phyloP scores from a whole-genome alignment of 1,140 invertebrate species.

The Cephus cinctus region DNA sequence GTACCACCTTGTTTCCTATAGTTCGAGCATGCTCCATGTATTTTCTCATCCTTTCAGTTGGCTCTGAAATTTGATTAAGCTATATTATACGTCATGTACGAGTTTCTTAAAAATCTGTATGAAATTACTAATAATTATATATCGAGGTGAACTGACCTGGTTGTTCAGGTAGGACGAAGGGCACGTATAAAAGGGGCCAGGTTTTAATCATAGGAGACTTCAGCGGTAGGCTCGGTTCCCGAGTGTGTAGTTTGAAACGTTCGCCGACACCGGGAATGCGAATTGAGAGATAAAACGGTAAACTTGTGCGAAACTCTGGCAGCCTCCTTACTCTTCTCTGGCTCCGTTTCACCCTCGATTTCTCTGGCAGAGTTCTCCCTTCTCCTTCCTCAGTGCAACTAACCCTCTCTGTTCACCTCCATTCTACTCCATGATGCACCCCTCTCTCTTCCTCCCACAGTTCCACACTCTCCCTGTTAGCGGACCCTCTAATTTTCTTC shows the following conservation, averaged over 20 bases:
- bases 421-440: constrained; percentile 14
- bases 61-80: no score
- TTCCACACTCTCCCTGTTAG: constrained; percentile 14
- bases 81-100: no score
- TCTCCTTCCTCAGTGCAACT: constrained; percentile 2
- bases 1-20: no score
- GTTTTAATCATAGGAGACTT: constrained; percentile 51
- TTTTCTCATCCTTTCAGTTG: no score
- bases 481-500: constrained; percentile 44
- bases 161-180: constrained; percentile 3
- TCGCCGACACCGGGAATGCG: constrained; percentile 44
- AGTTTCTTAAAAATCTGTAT: no score
- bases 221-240: constrained; percentile 39
- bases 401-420: constrained; percentile 11
- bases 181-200: constrained; percentile 20
- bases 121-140: no score
- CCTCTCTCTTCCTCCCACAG: constrained; percentile 28
- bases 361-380: constrained; percentile 18
- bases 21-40: no score
- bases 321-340: background rate
- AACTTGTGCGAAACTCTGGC: constrained; percentile 29
- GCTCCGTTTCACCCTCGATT: background rate
- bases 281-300: constrained; percentile 52
- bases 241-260: constrained; percentile 45
- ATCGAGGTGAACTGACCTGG: constrained; percentile 1